phyloP scores from a whole-genome alignment of 2,113 vertebrate species.

The Arvicanthis niloticus region DNA sequence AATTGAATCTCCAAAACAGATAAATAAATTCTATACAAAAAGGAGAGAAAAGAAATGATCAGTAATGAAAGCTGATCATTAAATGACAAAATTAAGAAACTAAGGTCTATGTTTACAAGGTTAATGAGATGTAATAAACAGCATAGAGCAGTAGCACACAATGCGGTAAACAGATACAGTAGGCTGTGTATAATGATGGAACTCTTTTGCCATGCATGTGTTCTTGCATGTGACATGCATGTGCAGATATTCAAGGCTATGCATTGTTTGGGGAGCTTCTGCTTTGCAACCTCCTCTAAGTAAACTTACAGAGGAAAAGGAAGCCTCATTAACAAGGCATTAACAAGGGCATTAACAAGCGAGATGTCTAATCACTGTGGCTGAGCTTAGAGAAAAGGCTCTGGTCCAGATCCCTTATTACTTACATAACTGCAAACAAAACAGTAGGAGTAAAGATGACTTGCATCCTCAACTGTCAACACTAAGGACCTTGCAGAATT shows the following conservation, averaged over 20 bases:
- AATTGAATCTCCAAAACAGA: constrained; percentile 3
- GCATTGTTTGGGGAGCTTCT: background rate
- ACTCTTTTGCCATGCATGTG: background rate
- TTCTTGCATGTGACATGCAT: background rate
- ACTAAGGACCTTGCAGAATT: background rate
- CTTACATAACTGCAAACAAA: background rate
- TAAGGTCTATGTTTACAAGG: background rate
- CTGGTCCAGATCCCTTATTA: background rate
- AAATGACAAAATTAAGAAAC: constrained; percentile 3
- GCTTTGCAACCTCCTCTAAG: background rate
- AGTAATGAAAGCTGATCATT: background rate
- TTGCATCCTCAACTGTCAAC: background rate
- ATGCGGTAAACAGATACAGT: background rate
- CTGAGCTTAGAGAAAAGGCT: background rate
- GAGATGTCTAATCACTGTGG: background rate
- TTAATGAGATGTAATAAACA: background rate
- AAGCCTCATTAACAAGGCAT: background rate
- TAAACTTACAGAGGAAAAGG: background rate
- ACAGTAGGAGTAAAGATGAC: background rate
- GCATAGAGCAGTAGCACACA: background rate
- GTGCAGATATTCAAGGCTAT: background rate
- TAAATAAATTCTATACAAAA: background rate
- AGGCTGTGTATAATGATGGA: background rate
- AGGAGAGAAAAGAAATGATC: background rate
- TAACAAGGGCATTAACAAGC: background rate